These are phyloP conservation scores for Chiloscyllium plagiosum DNA, from an alignment of 2,113 vertebrate genomes.

Conservation along the genomic window DNA sequence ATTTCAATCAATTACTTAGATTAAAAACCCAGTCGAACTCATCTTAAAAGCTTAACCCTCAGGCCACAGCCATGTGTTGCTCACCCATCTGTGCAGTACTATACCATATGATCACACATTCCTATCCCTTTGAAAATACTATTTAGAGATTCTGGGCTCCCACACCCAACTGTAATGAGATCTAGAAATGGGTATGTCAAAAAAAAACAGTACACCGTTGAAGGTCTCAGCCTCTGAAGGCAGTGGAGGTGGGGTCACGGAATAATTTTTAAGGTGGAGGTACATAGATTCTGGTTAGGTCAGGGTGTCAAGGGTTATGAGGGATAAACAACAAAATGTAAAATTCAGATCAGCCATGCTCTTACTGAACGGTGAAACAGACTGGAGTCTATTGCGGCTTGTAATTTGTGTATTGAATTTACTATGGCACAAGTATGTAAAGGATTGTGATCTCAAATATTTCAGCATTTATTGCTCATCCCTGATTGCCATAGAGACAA, in stretches of 20 bases:
- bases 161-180: neutral
- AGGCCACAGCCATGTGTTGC: neutral
- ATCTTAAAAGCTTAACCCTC: conserved; percentile 39
- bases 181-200: neutral
- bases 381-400: too few relatives aligned
- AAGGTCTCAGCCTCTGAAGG: too few relatives aligned
- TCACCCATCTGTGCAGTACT: conserved; percentile 9
- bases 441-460: neutral
- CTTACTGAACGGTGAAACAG: too few relatives aligned
- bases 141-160: neutral
- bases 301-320: too few relatives aligned
- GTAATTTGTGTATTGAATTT: neutral
- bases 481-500: too few relatives aligned
- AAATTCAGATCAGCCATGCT: too few relatives aligned
- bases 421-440: neutral
- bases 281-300: too few relatives aligned
- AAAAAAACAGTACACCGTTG: neutral
- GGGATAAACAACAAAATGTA: too few relatives aligned
- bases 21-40: conserved; percentile 34
- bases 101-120: neutral
- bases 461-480: neutral
- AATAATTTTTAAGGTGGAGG: too few relatives aligned
- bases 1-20: conserved; percentile 38
- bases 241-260: too few relatives aligned
- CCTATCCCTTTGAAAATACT: neutral